These are phyloP conservation scores for Rhagium mordax DNA, from an alignment of 2,888 invertebrate genomes.

Conservation along the genomic window DNA sequence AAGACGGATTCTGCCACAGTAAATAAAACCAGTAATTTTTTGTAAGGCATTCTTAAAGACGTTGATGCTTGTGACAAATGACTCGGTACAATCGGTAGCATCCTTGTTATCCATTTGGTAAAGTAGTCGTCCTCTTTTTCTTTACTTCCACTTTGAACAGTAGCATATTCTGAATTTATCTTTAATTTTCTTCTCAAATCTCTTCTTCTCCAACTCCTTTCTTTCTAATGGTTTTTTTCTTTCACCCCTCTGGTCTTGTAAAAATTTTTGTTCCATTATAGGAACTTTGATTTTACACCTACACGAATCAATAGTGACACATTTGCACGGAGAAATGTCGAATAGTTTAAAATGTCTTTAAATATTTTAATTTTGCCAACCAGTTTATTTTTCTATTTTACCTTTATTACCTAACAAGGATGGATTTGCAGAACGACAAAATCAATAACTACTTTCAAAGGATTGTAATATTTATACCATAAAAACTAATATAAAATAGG, in stretches of 20 bases:
- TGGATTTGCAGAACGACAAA: too few species aligned
- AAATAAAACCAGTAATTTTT: too few species aligned
- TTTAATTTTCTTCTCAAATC: not conserved
- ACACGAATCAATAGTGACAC: not conserved
- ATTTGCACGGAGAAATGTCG: not conserved
- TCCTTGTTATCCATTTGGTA: not conserved
- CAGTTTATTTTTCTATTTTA: too few species aligned
- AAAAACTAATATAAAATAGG: too few species aligned
- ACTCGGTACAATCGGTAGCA: not conserved
- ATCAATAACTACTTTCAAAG: too few species aligned
- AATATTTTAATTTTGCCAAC: too few species aligned
- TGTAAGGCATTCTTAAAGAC: too few species aligned
- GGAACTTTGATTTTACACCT: not conserved
- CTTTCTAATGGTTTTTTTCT: constrained; percentile 6
- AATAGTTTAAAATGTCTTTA: too few species aligned
- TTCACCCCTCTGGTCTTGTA: not conserved
- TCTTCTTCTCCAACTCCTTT: not conserved
- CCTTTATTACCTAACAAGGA: too few species aligned
- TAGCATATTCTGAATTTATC: not conserved
- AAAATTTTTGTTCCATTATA: not conserved
- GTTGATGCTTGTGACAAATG: too few species aligned
- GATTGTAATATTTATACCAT: too few species aligned
- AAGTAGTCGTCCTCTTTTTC: constrained; percentile 3
- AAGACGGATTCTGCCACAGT: too few species aligned
- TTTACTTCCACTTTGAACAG: constrained; percentile 3